A percentile compares a stretch with the other conserved stretches of the same genome.
These are phyloP conservation scores for Linnaemya vulpina DNA, from an alignment of 2,888 invertebrate genomes.

Conservation along the genomic window DNA sequence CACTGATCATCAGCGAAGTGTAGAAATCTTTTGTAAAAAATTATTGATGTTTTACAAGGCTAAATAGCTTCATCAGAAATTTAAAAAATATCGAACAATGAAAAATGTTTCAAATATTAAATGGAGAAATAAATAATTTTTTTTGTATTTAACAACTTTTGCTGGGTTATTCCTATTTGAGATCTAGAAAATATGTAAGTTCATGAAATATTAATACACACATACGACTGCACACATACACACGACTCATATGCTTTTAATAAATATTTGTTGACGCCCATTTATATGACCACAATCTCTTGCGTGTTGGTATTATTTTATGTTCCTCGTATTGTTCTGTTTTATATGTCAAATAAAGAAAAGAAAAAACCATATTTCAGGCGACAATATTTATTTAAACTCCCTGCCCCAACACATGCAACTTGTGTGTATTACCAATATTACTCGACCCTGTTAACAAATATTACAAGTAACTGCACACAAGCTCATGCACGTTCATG, in stretches of 20 bases:
- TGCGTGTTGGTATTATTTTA: slow-evolving; percentile 61
- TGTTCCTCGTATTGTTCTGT: slow-evolving; percentile 5
- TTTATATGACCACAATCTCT: slow-evolving; percentile 59
- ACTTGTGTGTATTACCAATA: not conserved
- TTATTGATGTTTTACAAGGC: no score
- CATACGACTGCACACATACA: not conserved
- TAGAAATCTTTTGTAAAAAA: no score
- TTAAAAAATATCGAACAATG: no score
- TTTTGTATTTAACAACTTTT: not conserved
- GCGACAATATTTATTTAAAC: slow-evolving; percentile 60
- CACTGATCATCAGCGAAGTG: no score
- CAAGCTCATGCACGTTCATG: not conserved
- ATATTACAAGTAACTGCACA: not conserved
- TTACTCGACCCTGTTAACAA: slow-evolving; percentile 26
- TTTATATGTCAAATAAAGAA: slow-evolving; percentile 24
- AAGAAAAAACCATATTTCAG: slow-evolving; percentile 49
- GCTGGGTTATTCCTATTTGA: slow-evolving; percentile 16
- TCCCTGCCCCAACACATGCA: slow-evolving; percentile 1
- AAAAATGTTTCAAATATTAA: no score
- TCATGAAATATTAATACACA: slow-evolving; percentile 17
- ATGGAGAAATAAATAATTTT: no score
- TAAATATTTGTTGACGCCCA: slow-evolving; percentile 66
- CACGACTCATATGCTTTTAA: not conserved
- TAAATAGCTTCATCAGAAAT: no score
- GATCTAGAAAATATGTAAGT: not conserved